phyloP scores from a whole-genome alignment of 1,140 invertebrate species.

The Pseudachorutes palmiensis region DNA sequence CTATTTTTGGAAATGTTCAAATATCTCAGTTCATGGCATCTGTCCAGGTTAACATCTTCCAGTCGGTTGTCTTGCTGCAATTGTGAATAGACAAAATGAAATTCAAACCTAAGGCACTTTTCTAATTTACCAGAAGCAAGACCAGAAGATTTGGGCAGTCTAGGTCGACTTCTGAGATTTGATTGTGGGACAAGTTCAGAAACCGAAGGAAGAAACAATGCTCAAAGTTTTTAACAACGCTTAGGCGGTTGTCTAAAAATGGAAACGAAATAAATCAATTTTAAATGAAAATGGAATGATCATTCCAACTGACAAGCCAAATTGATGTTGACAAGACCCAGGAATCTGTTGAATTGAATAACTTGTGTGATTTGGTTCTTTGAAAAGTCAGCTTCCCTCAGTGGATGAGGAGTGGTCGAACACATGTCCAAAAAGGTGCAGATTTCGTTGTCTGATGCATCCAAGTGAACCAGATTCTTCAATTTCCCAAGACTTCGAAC shows the following conservation, averaged over 20 bases:
- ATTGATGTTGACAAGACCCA: background rate
- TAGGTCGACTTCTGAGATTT: constrained; percentile 15
- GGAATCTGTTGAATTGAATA: background rate
- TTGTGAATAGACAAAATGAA: background rate
- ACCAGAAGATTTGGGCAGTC: constrained; percentile 23
- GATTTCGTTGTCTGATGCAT: constrained; percentile 1
- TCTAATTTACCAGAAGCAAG: constrained; percentile 18
- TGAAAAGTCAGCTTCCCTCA: background rate
- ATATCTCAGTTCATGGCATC: constrained; percentile 15
- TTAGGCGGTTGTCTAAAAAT: background rate
- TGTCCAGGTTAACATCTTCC: background rate
- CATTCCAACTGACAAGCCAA: background rate
- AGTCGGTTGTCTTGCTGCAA: constrained; percentile 14
- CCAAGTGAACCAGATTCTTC: background rate
- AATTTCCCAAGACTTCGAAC: background rate
- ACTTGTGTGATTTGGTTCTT: constrained; percentile 5
- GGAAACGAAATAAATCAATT: background rate
- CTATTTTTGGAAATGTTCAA: constrained; percentile 23
- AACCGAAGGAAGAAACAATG: constrained; percentile 11
- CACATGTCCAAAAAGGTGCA: background rate
- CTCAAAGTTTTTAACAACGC: constrained; percentile 3
- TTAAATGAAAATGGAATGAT: background rate
- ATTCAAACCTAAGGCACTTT: background rate
- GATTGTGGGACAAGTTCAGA: constrained; percentile 27
- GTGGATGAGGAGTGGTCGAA: background rate